Percentiles rank a stretch among this genome's conserved stretches.
Evolutionary conservation across 2,888 invertebrate species (phyloP).

Genomic region (Timema cristinae): DNA sequence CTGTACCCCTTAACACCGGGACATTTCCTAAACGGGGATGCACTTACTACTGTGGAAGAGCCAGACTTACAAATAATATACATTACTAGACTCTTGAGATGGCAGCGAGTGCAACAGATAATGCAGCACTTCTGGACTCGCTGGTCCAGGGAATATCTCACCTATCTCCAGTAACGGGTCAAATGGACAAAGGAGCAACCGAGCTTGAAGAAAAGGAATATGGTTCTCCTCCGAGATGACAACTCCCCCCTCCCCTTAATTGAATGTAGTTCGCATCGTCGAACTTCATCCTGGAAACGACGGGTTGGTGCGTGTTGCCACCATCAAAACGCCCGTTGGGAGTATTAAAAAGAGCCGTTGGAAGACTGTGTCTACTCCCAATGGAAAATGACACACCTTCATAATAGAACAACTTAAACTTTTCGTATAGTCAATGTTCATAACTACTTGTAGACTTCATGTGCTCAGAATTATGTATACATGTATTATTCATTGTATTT

Average conservation of each 20-base stretch:
- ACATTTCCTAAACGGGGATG: constrained; percentile 37
- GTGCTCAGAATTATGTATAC: no score
- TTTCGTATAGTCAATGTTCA: no score
- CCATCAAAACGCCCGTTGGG: no score
- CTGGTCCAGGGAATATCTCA: constrained; percentile 35
- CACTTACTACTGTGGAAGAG: constrained; percentile 28
- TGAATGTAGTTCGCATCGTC: background rate
- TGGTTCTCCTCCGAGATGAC: background rate
- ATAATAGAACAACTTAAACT: no score
- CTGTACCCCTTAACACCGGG: constrained; percentile 36
- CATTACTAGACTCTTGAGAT: constrained; percentile 25
- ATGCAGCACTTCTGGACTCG: constrained; percentile 33
- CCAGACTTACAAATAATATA: constrained; percentile 25
- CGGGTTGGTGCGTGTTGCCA: background rate
- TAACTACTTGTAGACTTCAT: no score
- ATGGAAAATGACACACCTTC: no score
- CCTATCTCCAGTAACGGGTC: constrained; percentile 28
- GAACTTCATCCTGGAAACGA: background rate
- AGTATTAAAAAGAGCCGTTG: no score
- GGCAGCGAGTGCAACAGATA: constrained; percentile 29
- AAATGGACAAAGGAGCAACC: constrained; percentile 26
- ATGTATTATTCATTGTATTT: no score
- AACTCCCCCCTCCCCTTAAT: background rate
- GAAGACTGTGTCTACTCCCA: no score
- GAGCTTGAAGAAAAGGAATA: constrained; percentile 23